Percentiles rank a stretch among this genome's conserved stretches.
Conservation (phyloP, 1,140 invertebrate species). For the Zaprionus vittiger region DNA sequence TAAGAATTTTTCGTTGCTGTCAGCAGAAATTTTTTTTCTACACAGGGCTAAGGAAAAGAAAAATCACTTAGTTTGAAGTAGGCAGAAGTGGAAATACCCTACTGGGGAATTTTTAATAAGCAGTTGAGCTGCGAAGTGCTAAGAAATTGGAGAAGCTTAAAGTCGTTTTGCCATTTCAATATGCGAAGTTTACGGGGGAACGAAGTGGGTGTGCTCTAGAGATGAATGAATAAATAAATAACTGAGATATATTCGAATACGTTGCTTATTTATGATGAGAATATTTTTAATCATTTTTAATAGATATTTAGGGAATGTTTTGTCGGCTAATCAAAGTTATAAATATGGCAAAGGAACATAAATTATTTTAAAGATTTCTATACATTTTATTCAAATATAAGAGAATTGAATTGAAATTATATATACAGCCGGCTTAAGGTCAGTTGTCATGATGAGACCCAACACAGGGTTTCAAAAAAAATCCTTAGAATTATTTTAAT, state of each 20-base stretch:
- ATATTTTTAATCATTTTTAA: no score
- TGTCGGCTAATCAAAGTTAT: accelerated
- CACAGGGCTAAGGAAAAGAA: background rate
- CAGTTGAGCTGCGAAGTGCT: background rate
- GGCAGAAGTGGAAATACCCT: background rate
- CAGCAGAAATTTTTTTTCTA: constrained; percentile 33
- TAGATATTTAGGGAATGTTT: no score
- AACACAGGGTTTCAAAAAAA: no score
- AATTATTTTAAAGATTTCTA: no score
- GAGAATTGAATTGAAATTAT: no score
- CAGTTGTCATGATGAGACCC: no score
- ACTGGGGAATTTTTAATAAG: constrained; percentile 1
- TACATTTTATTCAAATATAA: no score
- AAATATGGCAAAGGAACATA: no score
- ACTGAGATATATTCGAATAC: no score
- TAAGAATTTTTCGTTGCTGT: constrained; percentile 46
- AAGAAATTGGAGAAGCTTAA: background rate
- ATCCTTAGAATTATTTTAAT: no score
- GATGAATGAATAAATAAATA: background rate
- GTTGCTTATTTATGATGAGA: no score
- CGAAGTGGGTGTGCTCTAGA: background rate
- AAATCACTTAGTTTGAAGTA: background rate
- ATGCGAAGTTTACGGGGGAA: background rate
- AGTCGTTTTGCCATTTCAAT: background rate
- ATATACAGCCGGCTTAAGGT: no score